phyloP scores from a whole-genome alignment of 30 jellyfish, hydroid and myxozoan genomes.

The Rhopilema esculentum region DNA sequence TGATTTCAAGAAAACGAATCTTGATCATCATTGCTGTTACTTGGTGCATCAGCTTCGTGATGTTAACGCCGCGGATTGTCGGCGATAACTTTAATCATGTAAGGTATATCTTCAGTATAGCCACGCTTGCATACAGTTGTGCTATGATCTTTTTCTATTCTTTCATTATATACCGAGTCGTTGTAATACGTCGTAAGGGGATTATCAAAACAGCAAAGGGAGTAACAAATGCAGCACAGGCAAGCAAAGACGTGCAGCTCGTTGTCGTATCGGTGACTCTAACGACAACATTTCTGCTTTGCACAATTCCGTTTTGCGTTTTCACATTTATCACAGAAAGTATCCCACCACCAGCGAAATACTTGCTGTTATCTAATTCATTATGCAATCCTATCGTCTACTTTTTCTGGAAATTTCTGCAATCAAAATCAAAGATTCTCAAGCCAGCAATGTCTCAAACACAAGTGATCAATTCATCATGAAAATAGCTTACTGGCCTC shows the following conservation, averaged over 20 bases:
- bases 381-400: constrained; percentile 17
- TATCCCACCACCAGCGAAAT: neutral
- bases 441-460: too few species aligned
- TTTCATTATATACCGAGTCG: constrained; percentile 10
- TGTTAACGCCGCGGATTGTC: neutral
- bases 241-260: neutral
- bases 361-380: neutral
- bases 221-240: neutral
- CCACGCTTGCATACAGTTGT: neutral
- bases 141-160: constrained; percentile 24
- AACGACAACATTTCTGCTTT: neutral
- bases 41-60: constrained; percentile 7
- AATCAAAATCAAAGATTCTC: neutral
- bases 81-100: neutral
- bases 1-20: constrained; percentile 13
- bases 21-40: neutral
- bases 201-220: neutral
- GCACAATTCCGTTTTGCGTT: neutral
- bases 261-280: neutral
- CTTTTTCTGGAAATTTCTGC: constrained; percentile 28
- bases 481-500: too few species aligned
- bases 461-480: too few species aligned
- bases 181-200: neutral
- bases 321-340: neutral
- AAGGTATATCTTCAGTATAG: neutral